Percentiles rank a stretch among this genome's conserved stretches.
phyloP scores from a whole-genome alignment of 2,888 invertebrate genomes.

The Lycia hirtaria region DNA sequence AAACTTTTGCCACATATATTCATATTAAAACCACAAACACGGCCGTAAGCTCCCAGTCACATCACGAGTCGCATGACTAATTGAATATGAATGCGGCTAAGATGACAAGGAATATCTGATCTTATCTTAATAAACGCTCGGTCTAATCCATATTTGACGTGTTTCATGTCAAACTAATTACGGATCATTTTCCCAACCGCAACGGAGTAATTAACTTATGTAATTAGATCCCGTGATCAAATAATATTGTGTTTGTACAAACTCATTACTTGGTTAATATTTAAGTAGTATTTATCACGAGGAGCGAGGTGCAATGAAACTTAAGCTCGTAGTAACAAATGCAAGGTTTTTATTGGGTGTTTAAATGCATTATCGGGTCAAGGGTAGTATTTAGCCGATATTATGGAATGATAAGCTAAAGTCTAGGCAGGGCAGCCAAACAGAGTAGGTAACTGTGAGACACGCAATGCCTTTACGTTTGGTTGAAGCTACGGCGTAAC shows the following conservation, averaged over 20 bases:
- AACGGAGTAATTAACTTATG: slow-evolving; percentile 28
- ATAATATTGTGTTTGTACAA: slow-evolving; percentile 19
- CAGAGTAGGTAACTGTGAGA: slow-evolving; percentile 56
- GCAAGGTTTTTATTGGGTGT: slow-evolving; percentile 49
- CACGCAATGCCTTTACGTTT: slow-evolving; percentile 62
- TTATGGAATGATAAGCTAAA: slow-evolving; percentile 67
- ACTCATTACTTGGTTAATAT: slow-evolving; percentile 10
- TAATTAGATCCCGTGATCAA: slow-evolving; percentile 17
- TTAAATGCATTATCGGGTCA: slow-evolving; percentile 63
- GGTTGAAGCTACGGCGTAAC: slow-evolving; percentile 34
- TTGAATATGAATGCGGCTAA: slow-evolving; percentile 22
- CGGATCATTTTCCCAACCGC: slow-evolving; percentile 23
- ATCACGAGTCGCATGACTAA: slow-evolving; percentile 21
- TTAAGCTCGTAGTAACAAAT: slow-evolving; percentile 36
- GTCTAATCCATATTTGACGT: slow-evolving; percentile 25
- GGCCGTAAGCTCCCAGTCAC: slow-evolving; percentile 8
- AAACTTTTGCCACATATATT: slow-evolving; percentile 41
- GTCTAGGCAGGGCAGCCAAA: slow-evolving; percentile 52
- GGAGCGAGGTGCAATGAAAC: slow-evolving; percentile 17
- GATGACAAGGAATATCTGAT: slow-evolving; percentile 31
- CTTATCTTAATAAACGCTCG: slow-evolving; percentile 22
- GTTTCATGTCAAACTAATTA: slow-evolving; percentile 33
- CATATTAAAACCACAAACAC: slow-evolving; percentile 37
- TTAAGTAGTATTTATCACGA: slow-evolving; percentile 24
- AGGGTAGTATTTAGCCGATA: slow-evolving; percentile 66